Base-by-base conservation (phyloP, 2,113 vertebrate species). In the Tragelaphus imberbis region DNA sequence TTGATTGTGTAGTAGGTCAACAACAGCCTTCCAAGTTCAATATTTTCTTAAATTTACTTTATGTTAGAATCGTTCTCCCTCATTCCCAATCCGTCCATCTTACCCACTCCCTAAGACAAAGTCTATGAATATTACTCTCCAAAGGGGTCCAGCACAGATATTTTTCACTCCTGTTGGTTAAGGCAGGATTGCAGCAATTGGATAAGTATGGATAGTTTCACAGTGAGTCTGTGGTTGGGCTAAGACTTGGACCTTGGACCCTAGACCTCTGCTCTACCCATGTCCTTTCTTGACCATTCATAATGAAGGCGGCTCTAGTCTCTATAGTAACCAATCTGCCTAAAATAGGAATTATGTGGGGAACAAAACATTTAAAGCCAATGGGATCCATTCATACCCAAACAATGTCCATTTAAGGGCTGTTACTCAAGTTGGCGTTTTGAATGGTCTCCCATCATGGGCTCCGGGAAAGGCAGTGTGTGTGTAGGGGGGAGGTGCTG, bases 331-430 rank as follows among this genome's bases (percentile, higher is more conserved):
- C 96, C 96, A 94, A 86, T 94, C 80, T 96, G 88, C 84, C 85
- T 97, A 96, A 96, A 96, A 97, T 95, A 87, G 94, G 97, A 98
- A 97, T 98, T 97, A 96, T 55, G 68, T 86, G 82, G 63, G 68
- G 92, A 97, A 97, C 96, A 98, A 98, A 98, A 96, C 95, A 92
- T 88, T 96, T 96, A 97, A 98, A 97, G 94, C 96, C 97, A 96
- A 40, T 96, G 95, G 97, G 84, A 88, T 97, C 92, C 88, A 96
- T 98, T 98, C 97, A 97, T 75, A 61, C 61, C 80, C 63, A 88
- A 94, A 97, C 95, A 97, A 94, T 96, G 97, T 97, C 94, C 33
- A 96, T 95, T 97, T 96, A 96, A 98, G 94, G 92, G 97, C 94
- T 96, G 81, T 97, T 97, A 94, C 81, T 92, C 92, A 95, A 96